Evolutionary conservation across 2,888 invertebrate species (phyloP), one percentile per base, ranked within the genome.

Genomic region (Nephrotoma guestfalica): DNA sequence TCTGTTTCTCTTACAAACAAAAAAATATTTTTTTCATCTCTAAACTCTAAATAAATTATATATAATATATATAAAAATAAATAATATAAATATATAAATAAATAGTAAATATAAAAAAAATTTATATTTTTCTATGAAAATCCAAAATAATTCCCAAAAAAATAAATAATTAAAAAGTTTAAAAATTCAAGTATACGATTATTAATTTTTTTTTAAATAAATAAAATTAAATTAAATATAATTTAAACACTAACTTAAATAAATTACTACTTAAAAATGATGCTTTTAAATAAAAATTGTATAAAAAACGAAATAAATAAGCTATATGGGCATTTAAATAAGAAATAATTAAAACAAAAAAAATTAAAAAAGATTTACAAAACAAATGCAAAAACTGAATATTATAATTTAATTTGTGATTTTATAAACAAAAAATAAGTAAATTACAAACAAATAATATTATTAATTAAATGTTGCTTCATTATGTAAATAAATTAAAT

Each of bases 121-220:
- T 85, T 85, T 85, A 85, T 43, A 85, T 85, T 85, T 84, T 84
- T 84, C 84, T 84, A 84, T 84, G 84, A 84, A 42, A 84, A 71
- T 71, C 71, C 84, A 85, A 85, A 85, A 43, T 85, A 85, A 71
- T 71, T 71, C 71, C 71, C 71, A 71, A 71, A 71, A 71, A 85
- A 85, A 51, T 51, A 13, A 85, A 85, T 84, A 86, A 83, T 40
- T 85, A 40, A 86, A 87, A 87, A 87, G 57, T 86, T 87, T 87
- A 87, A 86, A 88, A 91, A 91, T 89, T 90, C 91, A 90, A 90
- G 91, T 91, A 91, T 91, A 91, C 91, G 91, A 91, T 43, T 85
- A 85, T 85, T 84, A 84, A 84, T 84, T 84, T 84, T 84, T 84
- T 41, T 83, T 83, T 83, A 42, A 85, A 85, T 41, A 85, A 41